Percentiles rank a stretch among this genome's conserved stretches.
These are phyloP conservation scores for Deroptyus accipitrinus DNA, from an alignment of 2,113 vertebrate genomes.

Conservation along the genomic window DNA sequence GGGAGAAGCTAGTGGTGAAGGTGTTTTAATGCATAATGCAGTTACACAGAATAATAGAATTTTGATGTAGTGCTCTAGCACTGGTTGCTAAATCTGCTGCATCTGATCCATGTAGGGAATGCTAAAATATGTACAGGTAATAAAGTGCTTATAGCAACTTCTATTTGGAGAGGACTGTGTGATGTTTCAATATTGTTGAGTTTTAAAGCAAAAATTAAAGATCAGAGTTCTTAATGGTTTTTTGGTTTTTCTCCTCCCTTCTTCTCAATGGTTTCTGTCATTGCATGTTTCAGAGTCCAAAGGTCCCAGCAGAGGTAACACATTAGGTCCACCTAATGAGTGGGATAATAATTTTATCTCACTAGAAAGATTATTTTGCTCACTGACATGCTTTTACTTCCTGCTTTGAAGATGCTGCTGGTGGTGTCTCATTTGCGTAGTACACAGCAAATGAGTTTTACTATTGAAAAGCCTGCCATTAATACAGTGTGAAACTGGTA, in stretches of 20 bases:
- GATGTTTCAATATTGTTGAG: background rate
- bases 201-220: background rate
- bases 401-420: conserved; percentile 55
- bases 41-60: conserved; percentile 47
- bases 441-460: background rate
- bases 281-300: conserved; percentile 66
- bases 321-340: conserved; percentile 75
- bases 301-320: conserved; percentile 68
- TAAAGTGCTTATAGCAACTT: background rate
- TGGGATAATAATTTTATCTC: conserved; percentile 65
- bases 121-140: conserved; percentile 21
- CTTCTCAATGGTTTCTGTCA: conserved; percentile 8
- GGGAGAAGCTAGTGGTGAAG: conserved; percentile 27
- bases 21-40: conserved; percentile 53
- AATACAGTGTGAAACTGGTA: background rate
- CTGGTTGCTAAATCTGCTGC: conserved; percentile 46
- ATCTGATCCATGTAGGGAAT: conserved; percentile 24
- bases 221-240: conserved; percentile 17
- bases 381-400: background rate
- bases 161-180: background rate
- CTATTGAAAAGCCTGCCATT: conserved; percentile 1
- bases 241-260: conserved; percentile 31
- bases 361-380: conserved; percentile 50
- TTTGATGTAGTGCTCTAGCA: conserved; percentile 46
- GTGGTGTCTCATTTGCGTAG: conserved; percentile 5